Base-by-base conservation (phyloP, 1,140 invertebrate genomes). In the Lerema accius region DNA sequence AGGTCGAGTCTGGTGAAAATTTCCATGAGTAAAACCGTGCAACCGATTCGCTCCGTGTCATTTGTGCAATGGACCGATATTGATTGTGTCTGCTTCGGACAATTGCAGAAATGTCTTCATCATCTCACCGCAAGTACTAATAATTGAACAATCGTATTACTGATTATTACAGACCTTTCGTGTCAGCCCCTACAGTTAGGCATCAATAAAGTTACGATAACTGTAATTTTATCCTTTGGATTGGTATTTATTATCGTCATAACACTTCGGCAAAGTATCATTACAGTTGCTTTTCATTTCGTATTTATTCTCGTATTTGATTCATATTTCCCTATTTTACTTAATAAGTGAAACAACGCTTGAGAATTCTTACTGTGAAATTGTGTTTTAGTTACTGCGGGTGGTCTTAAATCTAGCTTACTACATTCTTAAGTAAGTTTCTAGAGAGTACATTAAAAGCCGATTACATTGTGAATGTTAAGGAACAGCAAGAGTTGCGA, bases 91-190 rank as follows among this genome's bases (percentile, higher is more conserved):
- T 16, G 15, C 26, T 48, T 48, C 55, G n/a, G 15, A 46, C 55
- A 59, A 48, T 48, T 23, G 43, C 43, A 59, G 43, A 59, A 48
- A 59, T 59, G 56, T 59, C 56, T 59, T 59, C 43, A 59, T 59
- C 56, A 7, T 48, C 16, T 5, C 15, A 59, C 56, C 28, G 32
- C 56, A 59, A 49, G 43, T 26, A 39, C 56, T 49, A 60, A 59
- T 59, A 56, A 58, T 49, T 60, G 56, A 60, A 60, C 45, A 60
- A 49, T 40, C 17, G 56, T 60, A 60, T 60, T 60, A 37, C 56
- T 19, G 45, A 60, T 49, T 49, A 60, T 60, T 60, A 60, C 15
- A 49, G 45, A 40, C 3, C 17, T 9, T 23, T 14, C 28, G 43
- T 59, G 28, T 37, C 6, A 32, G 28, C 28, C 4, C 28, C 10